Evolutionary conservation across 2,797 vertebrate species (phyloP).

Genomic region (Steatocranus sp.): DNA sequence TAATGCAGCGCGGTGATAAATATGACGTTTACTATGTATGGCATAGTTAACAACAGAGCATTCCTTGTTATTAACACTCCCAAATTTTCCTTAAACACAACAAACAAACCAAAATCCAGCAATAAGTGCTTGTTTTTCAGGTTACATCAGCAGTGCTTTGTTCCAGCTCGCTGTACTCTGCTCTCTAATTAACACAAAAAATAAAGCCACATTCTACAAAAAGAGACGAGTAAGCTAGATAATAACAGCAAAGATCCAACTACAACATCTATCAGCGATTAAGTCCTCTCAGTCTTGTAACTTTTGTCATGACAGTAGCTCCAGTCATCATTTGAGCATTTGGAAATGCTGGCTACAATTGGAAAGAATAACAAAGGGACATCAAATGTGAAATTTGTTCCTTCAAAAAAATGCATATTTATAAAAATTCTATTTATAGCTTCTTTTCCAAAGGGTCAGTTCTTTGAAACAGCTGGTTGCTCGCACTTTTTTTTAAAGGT

Average conservation of each 20-base stretch:
- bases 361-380: neutral
- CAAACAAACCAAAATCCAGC: neutral
- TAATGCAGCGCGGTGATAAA: neutral
- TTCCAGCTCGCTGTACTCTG: neutral
- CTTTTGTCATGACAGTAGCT: neutral
- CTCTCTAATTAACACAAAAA: slow-evolving; percentile 25
- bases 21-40: neutral
- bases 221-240: slow-evolving; percentile 21
- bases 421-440: neutral
- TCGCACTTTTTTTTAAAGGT: neutral
- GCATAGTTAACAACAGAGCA: neutral
- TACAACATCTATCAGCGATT: neutral
- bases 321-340: neutral
- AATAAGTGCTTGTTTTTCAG: neutral
- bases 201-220: neutral
- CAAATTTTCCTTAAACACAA: neutral
- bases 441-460: neutral
- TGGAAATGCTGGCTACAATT: no score
- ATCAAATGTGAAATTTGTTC: neutral
- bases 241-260: slow-evolving; percentile 12
- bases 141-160: neutral
- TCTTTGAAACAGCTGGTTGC: neutral
- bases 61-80: neutral
- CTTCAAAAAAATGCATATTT: neutral
- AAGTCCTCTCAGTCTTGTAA: neutral